A percentile compares a stretch with the other conserved stretches of the same genome.
These are phyloP conservation scores for Acronicta leporina DNA, from an alignment of 2,888 invertebrate species.

Conservation along the genomic window DNA sequence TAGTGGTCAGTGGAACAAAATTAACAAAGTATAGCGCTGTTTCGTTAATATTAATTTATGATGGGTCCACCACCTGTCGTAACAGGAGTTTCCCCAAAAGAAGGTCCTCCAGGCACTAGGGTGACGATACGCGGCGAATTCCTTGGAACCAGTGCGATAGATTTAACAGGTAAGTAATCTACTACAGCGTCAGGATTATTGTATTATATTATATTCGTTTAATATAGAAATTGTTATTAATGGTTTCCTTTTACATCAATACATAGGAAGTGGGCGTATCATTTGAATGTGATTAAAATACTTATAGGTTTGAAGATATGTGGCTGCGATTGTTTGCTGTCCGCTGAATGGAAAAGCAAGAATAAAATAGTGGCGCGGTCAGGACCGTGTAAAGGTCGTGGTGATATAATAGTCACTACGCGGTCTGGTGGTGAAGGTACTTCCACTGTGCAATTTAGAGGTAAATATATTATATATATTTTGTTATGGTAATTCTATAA, in stretches of 20 bases:
- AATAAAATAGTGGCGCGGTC: slow-evolving; percentile 99
- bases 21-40: not conserved
- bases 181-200: not conserved
- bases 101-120: slow-evolving; percentile 98
- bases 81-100: slow-evolving; percentile 99
- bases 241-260: no score
- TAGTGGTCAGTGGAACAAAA: not conserved
- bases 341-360: slow-evolving; percentile 99
- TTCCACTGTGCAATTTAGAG: slow-evolving; percentile 96
- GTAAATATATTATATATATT: slow-evolving; percentile 69
- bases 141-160: slow-evolving; percentile 95
- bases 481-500: no score
- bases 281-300: not conserved
- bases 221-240: not conserved
- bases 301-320: slow-evolving; percentile 96
- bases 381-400: slow-evolving; percentile 96
- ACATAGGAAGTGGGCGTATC: slow-evolving; percentile 42
- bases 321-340: slow-evolving; percentile 97
- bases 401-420: slow-evolving; percentile 97
- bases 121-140: slow-evolving; percentile 98
- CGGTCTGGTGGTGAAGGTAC: slow-evolving; percentile 95
- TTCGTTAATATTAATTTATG: slow-evolving; percentile 1
- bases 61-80: slow-evolving; percentile 96
- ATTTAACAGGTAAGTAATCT: slow-evolving; percentile 92
- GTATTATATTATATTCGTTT: not conserved